phyloP scores from a whole-genome alignment of 2,888 invertebrate genomes.

The Criorhina ranunculi region DNA sequence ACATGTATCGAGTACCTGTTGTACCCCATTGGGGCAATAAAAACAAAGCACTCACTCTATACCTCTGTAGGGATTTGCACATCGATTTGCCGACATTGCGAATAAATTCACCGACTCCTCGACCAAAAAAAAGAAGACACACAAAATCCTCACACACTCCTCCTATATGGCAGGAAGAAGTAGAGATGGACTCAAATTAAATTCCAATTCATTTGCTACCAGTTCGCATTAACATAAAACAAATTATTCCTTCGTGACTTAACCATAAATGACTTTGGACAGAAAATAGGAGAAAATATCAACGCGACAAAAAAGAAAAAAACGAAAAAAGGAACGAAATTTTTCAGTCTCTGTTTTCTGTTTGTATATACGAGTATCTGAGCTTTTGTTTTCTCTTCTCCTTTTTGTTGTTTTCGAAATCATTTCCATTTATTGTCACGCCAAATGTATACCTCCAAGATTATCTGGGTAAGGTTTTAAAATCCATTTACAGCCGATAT shows the following conservation, averaged over 20 bases:
- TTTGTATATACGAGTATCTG: constrained; percentile 15
- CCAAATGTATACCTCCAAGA: constrained; percentile 48
- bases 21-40: constrained; percentile 45
- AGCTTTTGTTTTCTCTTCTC: constrained; percentile 10
- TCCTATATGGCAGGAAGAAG: constrained; percentile 60
- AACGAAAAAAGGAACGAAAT: constrained; percentile 37
- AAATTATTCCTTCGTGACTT: constrained; percentile 85
- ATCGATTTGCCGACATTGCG: constrained; percentile 72
- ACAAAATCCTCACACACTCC: constrained; percentile 60
- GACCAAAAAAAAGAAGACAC: constrained; percentile 17
- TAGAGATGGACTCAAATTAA: constrained; percentile 82
- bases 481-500: constrained; percentile 76
- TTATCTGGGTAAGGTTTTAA: constrained; percentile 65
- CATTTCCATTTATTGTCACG: constrained; percentile 74
- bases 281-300: constrained; percentile 74
- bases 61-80: constrained; percentile 67
- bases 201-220: constrained; percentile 83
- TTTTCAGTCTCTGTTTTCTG: constrained; percentile 38
- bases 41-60: constrained; percentile 47
- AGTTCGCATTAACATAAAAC: constrained; percentile 84
- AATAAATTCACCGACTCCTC: constrained; percentile 50
- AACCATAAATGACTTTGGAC: constrained; percentile 84
- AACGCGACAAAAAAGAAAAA: constrained; percentile 42
- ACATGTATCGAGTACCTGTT: constrained; percentile 50
- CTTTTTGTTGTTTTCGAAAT: constrained; percentile 57